Conservation (phyloP, 2,797 vertebrate species). For the Vespertilio murinus region DNA sequence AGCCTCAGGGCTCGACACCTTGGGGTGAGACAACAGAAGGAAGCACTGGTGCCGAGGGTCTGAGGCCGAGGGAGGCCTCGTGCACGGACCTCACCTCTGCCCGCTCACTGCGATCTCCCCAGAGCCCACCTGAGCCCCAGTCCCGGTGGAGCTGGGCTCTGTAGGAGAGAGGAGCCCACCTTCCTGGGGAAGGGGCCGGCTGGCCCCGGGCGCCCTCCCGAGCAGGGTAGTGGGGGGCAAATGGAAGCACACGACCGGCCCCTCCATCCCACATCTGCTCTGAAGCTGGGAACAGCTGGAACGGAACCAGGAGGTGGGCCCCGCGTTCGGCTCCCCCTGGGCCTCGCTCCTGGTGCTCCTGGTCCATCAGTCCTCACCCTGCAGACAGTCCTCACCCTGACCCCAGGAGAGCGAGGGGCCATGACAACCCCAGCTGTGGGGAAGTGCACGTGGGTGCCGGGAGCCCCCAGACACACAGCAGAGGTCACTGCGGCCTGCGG, state of each 20-base stretch:
- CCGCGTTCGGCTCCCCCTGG: not conserved
- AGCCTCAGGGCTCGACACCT: not conserved
- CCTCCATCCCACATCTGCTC: not conserved
- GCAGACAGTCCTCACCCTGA: not conserved
- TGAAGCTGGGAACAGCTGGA: not conserved
- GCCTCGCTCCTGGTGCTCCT: not conserved
- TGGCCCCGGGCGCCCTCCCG: rapidly evolving
- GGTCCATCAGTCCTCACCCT: not conserved
- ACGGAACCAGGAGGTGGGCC: not conserved
- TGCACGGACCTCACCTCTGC: not conserved
- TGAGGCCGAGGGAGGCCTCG: not conserved
- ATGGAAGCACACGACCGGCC: rapidly evolving
- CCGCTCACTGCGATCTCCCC: not conserved
- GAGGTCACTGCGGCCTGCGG: not conserved
- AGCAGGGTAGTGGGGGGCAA: not conserved
- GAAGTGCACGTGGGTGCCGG: rapidly evolving
- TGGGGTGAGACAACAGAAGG: not conserved
- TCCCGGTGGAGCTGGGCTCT: not conserved
- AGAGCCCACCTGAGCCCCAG: not conserved
- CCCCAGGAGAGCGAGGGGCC: not conserved
- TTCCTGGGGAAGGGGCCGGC: rapidly evolving
- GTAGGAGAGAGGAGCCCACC: not conserved
- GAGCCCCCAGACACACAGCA: not conserved
- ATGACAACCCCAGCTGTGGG: no score
- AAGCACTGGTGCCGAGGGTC: no score